These are phyloP conservation scores for Drosophila burlai DNA, from an alignment of 1,140 invertebrate species.

Conservation along the genomic window DNA sequence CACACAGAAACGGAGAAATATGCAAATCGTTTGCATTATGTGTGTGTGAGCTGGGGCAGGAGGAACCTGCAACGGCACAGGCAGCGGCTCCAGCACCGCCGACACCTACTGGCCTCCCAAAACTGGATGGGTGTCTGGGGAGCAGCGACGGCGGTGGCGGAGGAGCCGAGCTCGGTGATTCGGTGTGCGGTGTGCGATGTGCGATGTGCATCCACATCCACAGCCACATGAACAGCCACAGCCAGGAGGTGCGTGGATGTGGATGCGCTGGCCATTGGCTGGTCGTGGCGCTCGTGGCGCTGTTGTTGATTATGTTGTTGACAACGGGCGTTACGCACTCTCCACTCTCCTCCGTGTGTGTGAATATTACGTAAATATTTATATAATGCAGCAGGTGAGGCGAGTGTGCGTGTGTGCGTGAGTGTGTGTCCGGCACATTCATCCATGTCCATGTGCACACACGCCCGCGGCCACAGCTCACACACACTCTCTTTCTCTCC, in stretches of 20 bases:
- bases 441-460: conserved; percentile 52
- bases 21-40: conserved; percentile 67
- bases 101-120: conserved; percentile 15
- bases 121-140: conserved; percentile 5
- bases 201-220: neutral
- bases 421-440: conserved; percentile 27
- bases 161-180: conserved; percentile 7
- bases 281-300: conserved; percentile 39
- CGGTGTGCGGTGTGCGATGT: neutral
- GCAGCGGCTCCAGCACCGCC: neutral
- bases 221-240: neutral
- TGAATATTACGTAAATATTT: conserved; percentile 83
- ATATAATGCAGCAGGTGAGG: conserved; percentile 82
- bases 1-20: conserved; percentile 38
- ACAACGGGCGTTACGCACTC: conserved; percentile 83
- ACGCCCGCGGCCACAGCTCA: conserved; percentile 61
- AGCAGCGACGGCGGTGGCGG: neutral
- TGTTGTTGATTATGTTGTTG: conserved; percentile 84
- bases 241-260: conserved; percentile 9
- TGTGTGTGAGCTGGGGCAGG: conserved; percentile 20
- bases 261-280: conserved; percentile 29
- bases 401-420: conserved; percentile 1
- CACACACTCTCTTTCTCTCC: neutral
- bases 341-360: conserved; percentile 38
- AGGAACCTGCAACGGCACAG: neutral